phyloP scores from a whole-genome alignment of 2,113 vertebrate genomes.

The human region DNA sequence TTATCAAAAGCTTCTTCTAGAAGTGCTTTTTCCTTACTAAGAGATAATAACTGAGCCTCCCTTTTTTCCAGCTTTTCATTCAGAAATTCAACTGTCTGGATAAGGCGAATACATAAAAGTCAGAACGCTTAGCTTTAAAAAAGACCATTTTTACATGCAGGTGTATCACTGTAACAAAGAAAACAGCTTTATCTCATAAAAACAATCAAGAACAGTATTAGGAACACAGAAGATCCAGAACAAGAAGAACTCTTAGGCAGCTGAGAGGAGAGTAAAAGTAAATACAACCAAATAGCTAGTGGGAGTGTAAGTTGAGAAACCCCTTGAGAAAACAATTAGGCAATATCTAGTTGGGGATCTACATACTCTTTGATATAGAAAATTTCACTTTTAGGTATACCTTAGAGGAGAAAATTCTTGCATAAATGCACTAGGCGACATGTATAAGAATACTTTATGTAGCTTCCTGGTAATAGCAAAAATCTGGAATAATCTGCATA shows the following conservation, averaged over 20 bases:
- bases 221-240: not conserved
- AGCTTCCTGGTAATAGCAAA: not conserved
- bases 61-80: slow-evolving; percentile 94
- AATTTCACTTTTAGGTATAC: not conserved
- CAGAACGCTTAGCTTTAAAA: slow-evolving; percentile 59
- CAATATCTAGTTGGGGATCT: not conserved
- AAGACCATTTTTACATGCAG: not conserved
- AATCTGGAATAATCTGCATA: not conserved
- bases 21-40: slow-evolving; percentile 97
- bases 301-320: not conserved
- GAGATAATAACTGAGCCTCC: slow-evolving; percentile 92
- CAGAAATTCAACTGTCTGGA: slow-evolving; percentile 93
- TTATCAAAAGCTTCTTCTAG: slow-evolving; percentile 98
- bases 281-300: not conserved
- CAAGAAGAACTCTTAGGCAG: not conserved
- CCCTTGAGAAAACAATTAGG: not conserved
- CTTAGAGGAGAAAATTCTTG: not conserved
- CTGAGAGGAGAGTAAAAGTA: not conserved
- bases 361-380: not conserved
- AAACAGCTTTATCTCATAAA: not conserved
- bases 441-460: not conserved
- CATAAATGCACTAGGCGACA: not conserved
- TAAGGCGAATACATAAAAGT: slow-evolving; percentile 70
- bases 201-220: not conserved
- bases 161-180: not conserved